These are phyloP conservation scores for Hemibagrus guttatus DNA, from an alignment of 2,797 vertebrate genomes.

Conservation along the genomic window DNA sequence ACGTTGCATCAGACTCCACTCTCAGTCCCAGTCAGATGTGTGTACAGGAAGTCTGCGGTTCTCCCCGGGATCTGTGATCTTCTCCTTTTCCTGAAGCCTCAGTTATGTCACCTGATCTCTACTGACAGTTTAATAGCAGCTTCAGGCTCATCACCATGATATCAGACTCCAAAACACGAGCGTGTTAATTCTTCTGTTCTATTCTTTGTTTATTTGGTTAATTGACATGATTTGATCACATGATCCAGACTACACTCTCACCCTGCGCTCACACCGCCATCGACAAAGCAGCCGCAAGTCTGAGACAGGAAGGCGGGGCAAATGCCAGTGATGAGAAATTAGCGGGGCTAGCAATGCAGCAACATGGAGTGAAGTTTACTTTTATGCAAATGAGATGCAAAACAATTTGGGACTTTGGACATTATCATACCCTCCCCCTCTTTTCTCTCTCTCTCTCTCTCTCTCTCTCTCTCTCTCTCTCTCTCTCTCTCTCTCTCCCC, in stretches of 20 bases:
- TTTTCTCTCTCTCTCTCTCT: background rate
- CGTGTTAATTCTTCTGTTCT: background rate
- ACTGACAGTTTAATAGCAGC: background rate
- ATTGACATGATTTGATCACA: background rate
- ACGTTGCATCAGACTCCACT: background rate
- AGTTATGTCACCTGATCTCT: background rate
- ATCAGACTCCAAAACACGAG: background rate
- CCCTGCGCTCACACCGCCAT: background rate
- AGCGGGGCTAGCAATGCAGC: background rate
- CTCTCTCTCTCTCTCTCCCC: background rate
- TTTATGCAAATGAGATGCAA: conserved; percentile 7
- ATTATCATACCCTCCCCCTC: background rate
- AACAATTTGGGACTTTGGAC: background rate
- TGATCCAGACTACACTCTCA: background rate
- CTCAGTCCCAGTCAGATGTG: too few species aligned
- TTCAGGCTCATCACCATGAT: background rate
- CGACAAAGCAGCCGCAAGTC: background rate
- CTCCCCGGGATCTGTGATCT: background rate
- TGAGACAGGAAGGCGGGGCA: background rate
- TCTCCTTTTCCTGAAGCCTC: background rate
- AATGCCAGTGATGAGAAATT: background rate
- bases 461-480: background rate
- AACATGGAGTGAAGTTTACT: background rate
- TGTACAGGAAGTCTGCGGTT: background rate
- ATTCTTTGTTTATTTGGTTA: background rate